Conservation (phyloP, 2,888 invertebrate species). For the Incurvaria masculella region DNA sequence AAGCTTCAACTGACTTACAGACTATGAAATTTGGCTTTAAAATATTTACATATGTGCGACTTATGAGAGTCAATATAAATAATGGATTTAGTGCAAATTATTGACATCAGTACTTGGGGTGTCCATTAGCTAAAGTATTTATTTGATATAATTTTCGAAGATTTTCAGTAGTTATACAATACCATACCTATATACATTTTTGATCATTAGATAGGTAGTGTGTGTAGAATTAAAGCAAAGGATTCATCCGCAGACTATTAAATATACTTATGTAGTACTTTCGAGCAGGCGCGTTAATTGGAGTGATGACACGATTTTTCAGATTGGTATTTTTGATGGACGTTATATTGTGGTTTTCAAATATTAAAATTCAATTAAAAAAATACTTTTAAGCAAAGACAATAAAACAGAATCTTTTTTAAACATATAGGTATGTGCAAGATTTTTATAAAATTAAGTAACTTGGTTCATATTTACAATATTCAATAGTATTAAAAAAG, state of each 20-base stretch:
- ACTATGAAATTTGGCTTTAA: slow-evolving; percentile 59
- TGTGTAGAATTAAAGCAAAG: slow-evolving; percentile 28
- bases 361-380: slow-evolving; percentile 25
- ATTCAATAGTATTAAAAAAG: neutral
- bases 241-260: too few relatives aligned
- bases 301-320: neutral
- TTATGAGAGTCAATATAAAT: slow-evolving; percentile 50
- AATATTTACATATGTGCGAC: slow-evolving; percentile 50
- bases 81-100: slow-evolving; percentile 39
- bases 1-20: slow-evolving; percentile 26
- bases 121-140: slow-evolving; percentile 28
- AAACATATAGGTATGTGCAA: neutral
- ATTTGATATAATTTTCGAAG: slow-evolving; percentile 45
- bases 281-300: slow-evolving; percentile 33
- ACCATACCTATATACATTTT: slow-evolving; percentile 41
- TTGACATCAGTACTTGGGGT: slow-evolving; percentile 12
- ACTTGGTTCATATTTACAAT: neutral
- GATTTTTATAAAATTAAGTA: neutral
- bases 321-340: neutral
- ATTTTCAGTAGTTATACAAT: slow-evolving; percentile 49
- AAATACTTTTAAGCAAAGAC: slow-evolving; percentile 23
- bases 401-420: slow-evolving; percentile 30
- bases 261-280: slow-evolving; percentile 34
- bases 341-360: slow-evolving; percentile 7
- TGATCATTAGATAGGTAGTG: slow-evolving; percentile 35